phyloP scores from a whole-genome alignment of 1,140 invertebrate genomes.

The Callitettix versicolor region DNA sequence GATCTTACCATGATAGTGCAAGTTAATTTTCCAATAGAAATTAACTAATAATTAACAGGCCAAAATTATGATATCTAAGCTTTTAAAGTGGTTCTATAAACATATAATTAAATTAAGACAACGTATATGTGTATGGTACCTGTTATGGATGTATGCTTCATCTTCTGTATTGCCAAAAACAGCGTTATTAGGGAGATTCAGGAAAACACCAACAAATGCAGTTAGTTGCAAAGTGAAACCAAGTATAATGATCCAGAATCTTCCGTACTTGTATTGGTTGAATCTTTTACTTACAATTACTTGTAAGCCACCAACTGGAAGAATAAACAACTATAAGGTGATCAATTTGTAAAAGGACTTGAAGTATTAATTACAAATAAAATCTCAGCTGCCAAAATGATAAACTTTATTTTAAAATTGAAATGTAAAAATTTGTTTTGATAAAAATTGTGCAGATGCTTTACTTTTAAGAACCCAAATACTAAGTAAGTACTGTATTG shows the following conservation, averaged over 20 bases:
- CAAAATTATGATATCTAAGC: too few relatives aligned
- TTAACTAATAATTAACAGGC: too few relatives aligned
- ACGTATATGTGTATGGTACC: too few relatives aligned
- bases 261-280: constrained; percentile 1
- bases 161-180: constrained; percentile 20
- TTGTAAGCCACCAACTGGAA: constrained; percentile 2
- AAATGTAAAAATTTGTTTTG: not conserved
- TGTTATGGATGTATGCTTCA: constrained; percentile 6
- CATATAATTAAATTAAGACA: too few relatives aligned
- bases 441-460: not conserved
- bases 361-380: not conserved
- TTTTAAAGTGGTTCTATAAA: too few relatives aligned
- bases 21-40: too few relatives aligned
- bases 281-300: constrained; percentile 8
- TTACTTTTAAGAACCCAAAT: not conserved
- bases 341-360: not conserved
- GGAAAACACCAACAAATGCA: constrained; percentile 3
- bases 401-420: not conserved
- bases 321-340: too few relatives aligned
- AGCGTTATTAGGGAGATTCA: constrained; percentile 18
- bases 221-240: constrained; percentile 13
- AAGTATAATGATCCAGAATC: not conserved
- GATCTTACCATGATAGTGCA: too few relatives aligned
- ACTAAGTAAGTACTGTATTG: not conserved
- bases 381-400: not conserved